Evolutionary conservation across 1,140 invertebrate species (phyloP).

Genomic region (Trichogramma pretiosum): DNA sequence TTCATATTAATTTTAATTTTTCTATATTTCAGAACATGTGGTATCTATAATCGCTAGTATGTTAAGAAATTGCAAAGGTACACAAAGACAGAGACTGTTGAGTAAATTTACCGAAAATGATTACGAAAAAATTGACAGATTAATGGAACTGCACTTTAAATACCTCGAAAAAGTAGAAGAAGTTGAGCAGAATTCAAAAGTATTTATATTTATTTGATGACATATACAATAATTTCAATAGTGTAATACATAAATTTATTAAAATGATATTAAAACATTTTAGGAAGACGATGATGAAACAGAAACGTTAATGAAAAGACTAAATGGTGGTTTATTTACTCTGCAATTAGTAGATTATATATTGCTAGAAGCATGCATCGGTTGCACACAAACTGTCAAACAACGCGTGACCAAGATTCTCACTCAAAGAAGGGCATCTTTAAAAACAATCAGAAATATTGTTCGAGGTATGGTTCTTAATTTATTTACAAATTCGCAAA

Average conservation of each 20-base stretch:
- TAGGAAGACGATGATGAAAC: slow-evolving; percentile 68
- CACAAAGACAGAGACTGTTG: slow-evolving; percentile 80
- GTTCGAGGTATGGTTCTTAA: slow-evolving; percentile 65
- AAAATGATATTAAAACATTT: slow-evolving; percentile 17
- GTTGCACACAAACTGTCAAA: slow-evolving; percentile 66
- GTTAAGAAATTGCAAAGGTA: slow-evolving; percentile 83
- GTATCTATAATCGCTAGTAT: slow-evolving; percentile 90
- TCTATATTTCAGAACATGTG: slow-evolving; percentile 72
- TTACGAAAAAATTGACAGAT: slow-evolving; percentile 94
- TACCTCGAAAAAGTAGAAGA: slow-evolving; percentile 89
- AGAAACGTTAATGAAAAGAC: slow-evolving; percentile 74
- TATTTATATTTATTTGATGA: slow-evolving; percentile 14
- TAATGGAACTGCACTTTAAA: slow-evolving; percentile 95
- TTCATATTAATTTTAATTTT: slow-evolving; percentile 9
- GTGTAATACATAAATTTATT: slow-evolving; percentile 7
- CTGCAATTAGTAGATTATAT: slow-evolving; percentile 94
- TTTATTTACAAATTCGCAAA: slow-evolving; percentile 1
- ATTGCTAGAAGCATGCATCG: slow-evolving; percentile 83
- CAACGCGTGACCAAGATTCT: slow-evolving; percentile 83
- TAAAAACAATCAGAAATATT: slow-evolving; percentile 89
- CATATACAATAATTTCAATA: slow-evolving; percentile 2
- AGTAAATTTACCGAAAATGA: slow-evolving; percentile 98
- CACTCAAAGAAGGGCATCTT: slow-evolving; percentile 77
- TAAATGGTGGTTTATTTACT: slow-evolving; percentile 91
- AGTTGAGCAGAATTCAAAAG: slow-evolving; percentile 61